A percentile compares a stretch with the other conserved stretches of the same genome.
Conservation (phyloP, 2,888 invertebrate genomes). For the Tenthredo livida region DNA sequence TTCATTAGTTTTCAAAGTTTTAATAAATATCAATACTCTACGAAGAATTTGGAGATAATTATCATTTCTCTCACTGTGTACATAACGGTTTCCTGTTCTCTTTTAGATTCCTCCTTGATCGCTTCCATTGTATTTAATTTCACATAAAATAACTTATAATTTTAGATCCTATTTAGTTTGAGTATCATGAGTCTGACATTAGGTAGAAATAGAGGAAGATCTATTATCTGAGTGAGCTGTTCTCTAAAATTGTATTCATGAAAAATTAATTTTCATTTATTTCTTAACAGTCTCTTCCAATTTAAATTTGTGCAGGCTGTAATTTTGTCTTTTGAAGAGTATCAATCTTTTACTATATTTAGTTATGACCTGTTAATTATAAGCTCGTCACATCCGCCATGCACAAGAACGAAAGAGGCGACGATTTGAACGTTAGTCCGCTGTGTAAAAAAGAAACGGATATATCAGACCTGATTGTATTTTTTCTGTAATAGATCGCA, state of each 20-base stretch:
- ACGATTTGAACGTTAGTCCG: constrained; percentile 24
- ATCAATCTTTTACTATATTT: background rate
- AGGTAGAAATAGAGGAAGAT: background rate
- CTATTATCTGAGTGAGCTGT: background rate
- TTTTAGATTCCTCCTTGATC: constrained; percentile 3
- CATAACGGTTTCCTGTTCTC: constrained; percentile 49
- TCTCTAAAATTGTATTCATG: background rate
- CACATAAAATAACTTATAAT: constrained; percentile 28
- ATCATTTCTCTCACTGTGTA: constrained; percentile 54
- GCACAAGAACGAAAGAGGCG: constrained; percentile 17
- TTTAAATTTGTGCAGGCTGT: background rate
- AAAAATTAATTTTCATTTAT: constrained; percentile 18
- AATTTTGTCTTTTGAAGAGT: background rate
- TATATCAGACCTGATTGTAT: background rate
- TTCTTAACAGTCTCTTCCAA: background rate
- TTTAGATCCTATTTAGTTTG: background rate
- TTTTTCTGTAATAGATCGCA: constrained; percentile 7
- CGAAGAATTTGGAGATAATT: background rate
- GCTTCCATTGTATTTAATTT: constrained; percentile 31
- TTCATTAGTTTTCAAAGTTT: background rate
- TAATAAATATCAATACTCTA: background rate
- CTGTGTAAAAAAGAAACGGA: background rate
- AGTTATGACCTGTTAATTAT: background rate
- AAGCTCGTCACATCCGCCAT: background rate
- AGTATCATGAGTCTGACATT: constrained; percentile 10